Percentiles rank a stretch among this genome's conserved stretches.
Evolutionary conservation across 2,113 vertebrate genomes (phyloP).

Genomic region (Butorides virescens): DNA sequence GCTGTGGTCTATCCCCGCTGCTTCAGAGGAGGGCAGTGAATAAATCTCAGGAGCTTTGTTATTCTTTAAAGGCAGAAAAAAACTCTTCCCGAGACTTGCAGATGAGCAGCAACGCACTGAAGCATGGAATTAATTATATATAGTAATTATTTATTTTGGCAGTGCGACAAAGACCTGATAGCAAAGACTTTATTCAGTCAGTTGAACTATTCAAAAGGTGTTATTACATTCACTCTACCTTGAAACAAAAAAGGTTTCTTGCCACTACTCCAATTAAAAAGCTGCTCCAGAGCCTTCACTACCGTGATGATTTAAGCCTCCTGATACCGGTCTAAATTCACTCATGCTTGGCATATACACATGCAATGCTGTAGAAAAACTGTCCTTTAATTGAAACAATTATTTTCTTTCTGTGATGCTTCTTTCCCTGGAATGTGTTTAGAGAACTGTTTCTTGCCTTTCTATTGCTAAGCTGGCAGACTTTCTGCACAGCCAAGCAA

Average conservation of each 20-base stretch:
- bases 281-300: background rate
- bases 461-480: background rate
- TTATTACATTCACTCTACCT: background rate
- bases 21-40: background rate
- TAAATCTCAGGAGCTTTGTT: background rate
- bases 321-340: background rate
- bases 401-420: background rate
- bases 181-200: conserved; percentile 10
- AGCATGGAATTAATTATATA: conserved; percentile 23
- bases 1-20: background rate
- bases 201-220: background rate
- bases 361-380: background rate
- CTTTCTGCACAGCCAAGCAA: background rate
- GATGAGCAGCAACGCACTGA: background rate
- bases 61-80: background rate
- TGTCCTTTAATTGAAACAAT: background rate
- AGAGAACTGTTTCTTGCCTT: background rate
- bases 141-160: conserved; percentile 29
- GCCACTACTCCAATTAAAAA: background rate
- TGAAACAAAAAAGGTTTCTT: background rate
- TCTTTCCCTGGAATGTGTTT: background rate
- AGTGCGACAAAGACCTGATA: background rate
- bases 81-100: background rate
- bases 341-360: background rate
- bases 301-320: background rate